Base-by-base conservation (phyloP, 2,888 invertebrate genomes). In the Sarcophaga variegata region DNA sequence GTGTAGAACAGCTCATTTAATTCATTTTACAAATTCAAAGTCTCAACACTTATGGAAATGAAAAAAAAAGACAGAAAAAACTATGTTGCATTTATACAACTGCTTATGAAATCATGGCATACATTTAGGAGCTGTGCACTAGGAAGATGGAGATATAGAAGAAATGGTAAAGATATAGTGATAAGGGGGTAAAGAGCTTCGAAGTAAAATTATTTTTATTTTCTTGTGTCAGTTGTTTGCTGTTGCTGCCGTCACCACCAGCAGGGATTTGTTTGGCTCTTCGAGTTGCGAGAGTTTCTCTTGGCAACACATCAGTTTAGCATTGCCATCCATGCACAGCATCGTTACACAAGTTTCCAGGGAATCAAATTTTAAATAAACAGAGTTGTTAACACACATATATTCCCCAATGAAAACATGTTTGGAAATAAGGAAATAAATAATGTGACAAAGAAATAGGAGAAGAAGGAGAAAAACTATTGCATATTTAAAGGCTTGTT, bases 401-500 rank as follows among this genome's bases (percentile, higher is more conserved):
- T 37, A 37, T 10, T 37, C 37, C 37, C 37, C 37, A 37, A 37
- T 2, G 37, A 37, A 37, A 37, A 37, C 37, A 37, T 37, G 37
- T 37, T 37, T 37, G 37, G 37, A 37, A 37, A 37, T 37, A 8
- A 37, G 37, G 2, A 37, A 37, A 37, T 37, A 37, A 37, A 37
- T 37, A 37, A 17, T 12, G 54, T 54, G 54, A 14, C 20, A 25
- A 45, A 60, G 20, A 14, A 59, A 45, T 49, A 22, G 54, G 27
- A 49, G 49, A 60, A 25, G 47, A 59, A 60, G 27, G 14, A 54
- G 22, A 70, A n/a, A 77, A 76, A 82, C 71, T 64, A 64, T 82
- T 82, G 81, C 81, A 82, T 82, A 70, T 59, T 82, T 76, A 45
- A 82, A 63, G 76, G 76, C 59, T 71, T 76, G 75, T 54, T 54